These are phyloP conservation scores for Tetramorium parvispinum DNA, from an alignment of 1,140 invertebrate species.

Conservation along the genomic window DNA sequence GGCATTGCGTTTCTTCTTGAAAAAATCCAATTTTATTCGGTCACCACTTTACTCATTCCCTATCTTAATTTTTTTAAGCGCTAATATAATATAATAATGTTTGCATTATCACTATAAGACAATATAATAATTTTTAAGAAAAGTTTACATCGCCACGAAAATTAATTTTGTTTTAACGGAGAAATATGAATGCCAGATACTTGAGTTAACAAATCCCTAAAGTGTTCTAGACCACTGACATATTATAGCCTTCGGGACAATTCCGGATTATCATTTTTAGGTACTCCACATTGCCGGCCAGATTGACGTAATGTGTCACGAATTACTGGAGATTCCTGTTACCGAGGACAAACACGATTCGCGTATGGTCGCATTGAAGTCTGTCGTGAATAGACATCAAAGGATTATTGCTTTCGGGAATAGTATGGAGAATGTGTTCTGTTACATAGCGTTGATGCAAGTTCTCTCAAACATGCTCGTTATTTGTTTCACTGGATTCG, in stretches of 20 bases:
- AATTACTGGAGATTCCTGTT: constrained; percentile 11
- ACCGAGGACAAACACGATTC: neutral
- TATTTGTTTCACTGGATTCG: constrained; percentile 42
- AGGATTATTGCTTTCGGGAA: constrained; percentile 30
- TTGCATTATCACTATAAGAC: no score
- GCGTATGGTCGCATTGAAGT: neutral
- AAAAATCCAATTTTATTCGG: neutral
- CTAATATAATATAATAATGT: no score
- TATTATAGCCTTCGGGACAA: neutral
- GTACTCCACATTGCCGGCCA: constrained; percentile 49
- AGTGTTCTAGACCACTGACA: neutral
- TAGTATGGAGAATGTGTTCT: constrained; percentile 25
- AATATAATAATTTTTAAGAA: neutral
- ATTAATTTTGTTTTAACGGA: neutral
- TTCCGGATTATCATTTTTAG: constrained; percentile 40
- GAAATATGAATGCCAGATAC: neutral
- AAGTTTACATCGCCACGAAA: neutral
- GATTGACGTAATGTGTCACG: constrained; percentile 39
- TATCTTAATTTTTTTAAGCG: neutral
- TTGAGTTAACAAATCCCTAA: neutral
- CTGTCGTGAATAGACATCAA: constrained; percentile 38
- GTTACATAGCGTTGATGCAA: constrained; percentile 18
- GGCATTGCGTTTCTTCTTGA: neutral
- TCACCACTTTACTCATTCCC: neutral
- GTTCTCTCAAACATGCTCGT: constrained; percentile 39